Base-by-base conservation (phyloP, 2,797 vertebrate species). In the Enteromius radiatus region DNA sequence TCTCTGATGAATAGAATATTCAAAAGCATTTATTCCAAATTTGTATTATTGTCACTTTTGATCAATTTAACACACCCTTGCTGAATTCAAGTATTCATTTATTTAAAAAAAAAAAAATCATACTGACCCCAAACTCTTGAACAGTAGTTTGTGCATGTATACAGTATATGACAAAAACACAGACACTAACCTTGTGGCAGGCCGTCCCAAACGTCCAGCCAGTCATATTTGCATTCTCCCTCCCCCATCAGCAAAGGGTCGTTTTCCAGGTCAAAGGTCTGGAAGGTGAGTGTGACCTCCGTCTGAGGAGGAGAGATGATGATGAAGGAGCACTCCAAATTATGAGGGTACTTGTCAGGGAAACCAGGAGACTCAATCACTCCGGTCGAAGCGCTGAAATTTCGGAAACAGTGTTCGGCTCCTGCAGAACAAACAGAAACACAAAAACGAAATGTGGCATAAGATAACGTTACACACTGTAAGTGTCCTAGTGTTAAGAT, bases 121-220 rank as follows among this genome's bases (percentile, higher is more conserved):
- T 59, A 12, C 10, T 56, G 3, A 56, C 3, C 7, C 54, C 10
- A 59, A 59, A 59, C 54, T 14, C 26, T 59, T 14, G 4, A 28
- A 61, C 56, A 14, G 23, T 15, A 28, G 12, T 61, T 61, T 61
- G 11, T 59, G 23, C 12, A 2, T 59, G 23, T 6, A 61, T 26
- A 59, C n/a, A 59, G 54, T 4, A 61, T 28, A 28, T 31, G 11
- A 15, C 6, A 14, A 28, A 61, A 28, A 31, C 31, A 8, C 14
- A 31, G 8, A 9, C 64, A 14, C 95, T 95, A 91, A 97, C 98
- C 98, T 89, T 96, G 95, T 0, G 97, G 97, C 82, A 99, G 96
- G 14, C 98, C 98, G 0, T 99, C 98, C 98, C 98, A 99, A 91
- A 99, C 97, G 80, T 99, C 97, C 89, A 99, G 94, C 97, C 97